Base-by-base conservation (phyloP, 1,140 invertebrate genomes). In the Pseudomyrmex dendroicus region DNA sequence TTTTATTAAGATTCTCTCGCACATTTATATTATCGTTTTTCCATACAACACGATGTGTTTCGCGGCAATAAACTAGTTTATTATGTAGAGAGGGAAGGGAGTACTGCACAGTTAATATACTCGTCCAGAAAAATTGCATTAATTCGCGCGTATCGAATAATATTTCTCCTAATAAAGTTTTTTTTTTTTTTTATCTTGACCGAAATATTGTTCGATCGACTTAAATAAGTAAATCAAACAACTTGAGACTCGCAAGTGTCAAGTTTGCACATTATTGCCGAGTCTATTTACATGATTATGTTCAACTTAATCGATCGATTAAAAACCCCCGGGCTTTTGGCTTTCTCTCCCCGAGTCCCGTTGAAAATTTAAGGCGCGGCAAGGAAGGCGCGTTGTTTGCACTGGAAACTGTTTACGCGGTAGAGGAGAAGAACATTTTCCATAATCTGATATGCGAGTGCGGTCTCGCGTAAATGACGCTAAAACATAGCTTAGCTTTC, bases 391-490 rank as follows among this genome's bases (percentile, higher is more conserved):
- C 62, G 62, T 13, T 77, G 48, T 67, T 63, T 56, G 54, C n/a
- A 52, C 46, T 35, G 35, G 35, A 9, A 46, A 46, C 62, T 52
- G 66, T 86, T 82, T 82, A 63, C 62, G 64, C 22, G 52, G 62
- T 64, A 63, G n/a, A 48, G 17, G 35, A 10, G 48, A 10, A 48
- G 76, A 59, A 85, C 73, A 86, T 77, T 86, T 86, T 67, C 48
- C 25, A 59, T 66, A 82, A 59, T 82, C 63, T 85, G 84, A 86
- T 86, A 84, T 84, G 67, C 73, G 67, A 73, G 35, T 59, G 63
- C 83, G 52, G 48, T 76, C 68, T 86, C 48, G 67, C 52, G 64
- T 82, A 73, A 86, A 74, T 83, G 80, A 83, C 48, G 15, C 17
- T 59, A 10, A n/a, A 62, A 46, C 64, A 50, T 20, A 25, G 25